Percentiles rank a stretch among this genome's conserved stretches.
Evolutionary conservation across 1,140 invertebrate species (phyloP).

Genomic region (Lethocerus indicus): DNA sequence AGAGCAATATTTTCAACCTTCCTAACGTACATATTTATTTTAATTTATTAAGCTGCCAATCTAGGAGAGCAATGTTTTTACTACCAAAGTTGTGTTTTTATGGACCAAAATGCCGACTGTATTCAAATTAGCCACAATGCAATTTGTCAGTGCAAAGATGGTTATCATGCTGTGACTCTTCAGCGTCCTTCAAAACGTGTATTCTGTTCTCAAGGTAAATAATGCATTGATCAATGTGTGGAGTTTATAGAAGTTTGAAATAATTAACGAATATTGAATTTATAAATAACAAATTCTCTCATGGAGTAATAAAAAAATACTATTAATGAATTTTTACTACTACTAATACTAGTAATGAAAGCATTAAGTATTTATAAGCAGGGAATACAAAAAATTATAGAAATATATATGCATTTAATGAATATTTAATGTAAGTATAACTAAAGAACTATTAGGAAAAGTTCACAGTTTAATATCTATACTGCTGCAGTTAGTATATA

Average conservation of each 20-base stretch:
- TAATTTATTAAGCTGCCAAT: conserved; percentile 43
- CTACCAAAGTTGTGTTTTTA: conserved; percentile 52
- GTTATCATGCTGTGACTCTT: conserved; percentile 57
- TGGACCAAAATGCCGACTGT: conserved; percentile 60
- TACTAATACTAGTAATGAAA: neutral
- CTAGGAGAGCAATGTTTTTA: conserved; percentile 74
- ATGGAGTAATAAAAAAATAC: neutral
- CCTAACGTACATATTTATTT: neutral
- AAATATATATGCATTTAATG: neutral
- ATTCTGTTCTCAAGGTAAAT: conserved; percentile 64
- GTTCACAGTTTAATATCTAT: neutral
- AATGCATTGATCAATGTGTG: too few species aligned
- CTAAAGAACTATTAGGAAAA: neutral
- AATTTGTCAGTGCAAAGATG: conserved; percentile 59
- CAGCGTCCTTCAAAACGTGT: conserved; percentile 49
- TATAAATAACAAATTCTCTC: too few species aligned
- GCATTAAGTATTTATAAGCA: too few species aligned
- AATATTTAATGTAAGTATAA: neutral
- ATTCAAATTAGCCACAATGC: conserved; percentile 69
- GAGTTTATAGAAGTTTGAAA: too few species aligned
- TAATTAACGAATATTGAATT: too few species aligned
- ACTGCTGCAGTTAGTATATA: neutral
- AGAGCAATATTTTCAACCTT: neutral
- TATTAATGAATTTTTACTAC: neutral
- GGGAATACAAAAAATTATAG: neutral